These are phyloP conservation scores for Andricus quercusramuli DNA, from an alignment of 2,888 invertebrate species.

Conservation along the genomic window DNA sequence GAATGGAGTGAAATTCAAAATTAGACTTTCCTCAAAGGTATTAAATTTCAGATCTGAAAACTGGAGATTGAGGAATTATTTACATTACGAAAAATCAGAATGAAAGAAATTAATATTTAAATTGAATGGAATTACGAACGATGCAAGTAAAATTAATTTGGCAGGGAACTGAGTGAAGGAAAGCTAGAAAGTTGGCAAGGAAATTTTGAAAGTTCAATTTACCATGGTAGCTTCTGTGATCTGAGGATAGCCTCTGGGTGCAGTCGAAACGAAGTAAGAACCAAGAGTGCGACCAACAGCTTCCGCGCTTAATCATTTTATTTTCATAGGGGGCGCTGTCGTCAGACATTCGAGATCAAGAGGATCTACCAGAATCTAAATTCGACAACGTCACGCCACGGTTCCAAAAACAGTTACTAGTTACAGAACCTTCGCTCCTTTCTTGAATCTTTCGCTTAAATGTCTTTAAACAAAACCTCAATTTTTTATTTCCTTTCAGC, in stretches of 20 bases:
- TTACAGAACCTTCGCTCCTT: conserved; percentile 65
- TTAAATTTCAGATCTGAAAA: conserved; percentile 19
- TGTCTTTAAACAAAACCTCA: conserved; percentile 35
- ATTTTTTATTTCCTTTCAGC: conserved; percentile 54
- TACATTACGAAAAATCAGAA: neutral
- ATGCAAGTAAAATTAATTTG: neutral
- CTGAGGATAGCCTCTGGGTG: conserved; percentile 79
- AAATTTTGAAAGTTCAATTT: conserved; percentile 46
- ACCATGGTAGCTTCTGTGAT: conserved; percentile 71
- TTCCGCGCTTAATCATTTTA: conserved; percentile 86
- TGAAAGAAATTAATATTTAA: neutral
- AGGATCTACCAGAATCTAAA: conserved; percentile 54
- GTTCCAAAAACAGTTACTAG: conserved; percentile 77
- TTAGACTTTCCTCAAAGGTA: neutral
- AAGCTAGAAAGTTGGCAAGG: conserved; percentile 27
- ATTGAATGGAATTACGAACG: neutral
- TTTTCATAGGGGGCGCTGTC: conserved; percentile 87
- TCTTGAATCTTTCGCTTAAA: conserved; percentile 5
- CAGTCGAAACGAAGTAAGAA: conserved; percentile 87
- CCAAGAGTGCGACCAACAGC: conserved; percentile 88
- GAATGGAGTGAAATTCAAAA: neutral
- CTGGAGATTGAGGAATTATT: conserved; percentile 40
- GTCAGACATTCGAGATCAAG: conserved; percentile 81
- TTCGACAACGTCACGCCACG: conserved; percentile 71
- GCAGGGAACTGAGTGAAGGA: conserved; percentile 2